phyloP scores from a whole-genome alignment of 2,113 vertebrate species.

The Sceloporus undulatus region DNA sequence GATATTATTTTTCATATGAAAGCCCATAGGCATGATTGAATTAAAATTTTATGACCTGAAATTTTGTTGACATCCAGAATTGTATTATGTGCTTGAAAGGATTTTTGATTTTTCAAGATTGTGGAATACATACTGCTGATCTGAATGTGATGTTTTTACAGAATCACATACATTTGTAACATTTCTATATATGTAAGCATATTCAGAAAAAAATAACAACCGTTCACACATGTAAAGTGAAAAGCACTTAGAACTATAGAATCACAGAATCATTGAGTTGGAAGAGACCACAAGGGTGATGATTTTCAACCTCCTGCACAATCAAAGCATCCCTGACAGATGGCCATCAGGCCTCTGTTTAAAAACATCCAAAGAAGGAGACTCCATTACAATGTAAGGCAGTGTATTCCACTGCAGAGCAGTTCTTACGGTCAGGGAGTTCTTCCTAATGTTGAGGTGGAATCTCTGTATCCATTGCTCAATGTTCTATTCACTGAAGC shows the following conservation, averaged over 20 bases:
- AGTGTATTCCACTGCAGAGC: no score
- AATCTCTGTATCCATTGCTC: no score
- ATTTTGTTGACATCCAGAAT: constrained; percentile 57
- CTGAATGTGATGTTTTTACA: constrained; percentile 59
- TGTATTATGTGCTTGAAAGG: constrained; percentile 49
- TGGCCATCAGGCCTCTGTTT: no score
- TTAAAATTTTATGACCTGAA: constrained; percentile 31
- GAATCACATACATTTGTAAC: constrained; percentile 55
- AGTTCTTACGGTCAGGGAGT: no score
- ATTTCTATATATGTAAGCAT: constrained; percentile 52
- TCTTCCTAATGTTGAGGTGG: no score
- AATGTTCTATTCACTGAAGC: no score
- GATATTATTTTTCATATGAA: constrained; percentile 26
- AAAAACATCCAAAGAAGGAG: no score
- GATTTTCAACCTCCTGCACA: no score
- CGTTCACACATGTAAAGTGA: constrained; percentile 54
- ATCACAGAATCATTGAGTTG: no score
- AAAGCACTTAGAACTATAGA: constrained; percentile 25
- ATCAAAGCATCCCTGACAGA: no score
- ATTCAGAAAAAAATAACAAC: background rate
- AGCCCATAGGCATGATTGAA: constrained; percentile 9
- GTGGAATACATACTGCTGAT: constrained; percentile 37
- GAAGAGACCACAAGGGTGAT: no score
- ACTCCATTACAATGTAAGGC: no score
- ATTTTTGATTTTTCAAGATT: constrained; percentile 47